Base-by-base conservation (phyloP, 2,888 invertebrate genomes). In the Oxystoma pomonae region DNA sequence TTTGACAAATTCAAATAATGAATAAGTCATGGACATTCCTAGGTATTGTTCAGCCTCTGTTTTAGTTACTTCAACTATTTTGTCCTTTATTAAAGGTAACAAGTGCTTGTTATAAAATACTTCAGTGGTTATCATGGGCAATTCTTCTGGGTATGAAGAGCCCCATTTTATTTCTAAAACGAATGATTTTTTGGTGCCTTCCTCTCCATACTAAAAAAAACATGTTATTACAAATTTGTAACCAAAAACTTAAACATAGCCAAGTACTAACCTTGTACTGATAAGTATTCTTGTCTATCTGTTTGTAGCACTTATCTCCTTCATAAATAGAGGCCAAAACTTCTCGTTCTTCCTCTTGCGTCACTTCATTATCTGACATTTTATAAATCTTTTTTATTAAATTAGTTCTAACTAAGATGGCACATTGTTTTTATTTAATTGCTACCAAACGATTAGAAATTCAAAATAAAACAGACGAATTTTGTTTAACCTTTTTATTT, bases 21-120 rank as follows among this genome's bases (percentile, higher is more conserved):
- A 92, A 76, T 94, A 98, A 0, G 96, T 97, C 95, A 96, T 96
- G 1, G 95, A 94, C 81, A 90, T 90, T 0, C 95, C 96, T 16
- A 94, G 74, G 85, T 91, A 91, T 72, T 91, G 90, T 52, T 91
- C 88, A 0, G 92, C 92, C 79, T 94, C 93, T 12, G 83, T 81
- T 16, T 82, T 81, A 0, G 93, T 79, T 59, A 84, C 82, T 7
- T 82, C 77, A 12, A 85, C 74, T 65, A 95, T 86, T 75, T 87
- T 88, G 57, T 87, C 81, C 80, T 94, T 94, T 0, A 93, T 87
- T 1, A 83, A 75, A 50, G 84, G 82, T 66, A 89, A 96, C 96
- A 97, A 81, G 78, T 92, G 90, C 76, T 92, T 91, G 80, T 98
- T 98, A 77, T 94, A 97, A 81, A 97, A 98, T 50, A 92, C 89